phyloP scores from a whole-genome alignment of 2,888 invertebrate genomes.

The Mythimna vitellina region DNA sequence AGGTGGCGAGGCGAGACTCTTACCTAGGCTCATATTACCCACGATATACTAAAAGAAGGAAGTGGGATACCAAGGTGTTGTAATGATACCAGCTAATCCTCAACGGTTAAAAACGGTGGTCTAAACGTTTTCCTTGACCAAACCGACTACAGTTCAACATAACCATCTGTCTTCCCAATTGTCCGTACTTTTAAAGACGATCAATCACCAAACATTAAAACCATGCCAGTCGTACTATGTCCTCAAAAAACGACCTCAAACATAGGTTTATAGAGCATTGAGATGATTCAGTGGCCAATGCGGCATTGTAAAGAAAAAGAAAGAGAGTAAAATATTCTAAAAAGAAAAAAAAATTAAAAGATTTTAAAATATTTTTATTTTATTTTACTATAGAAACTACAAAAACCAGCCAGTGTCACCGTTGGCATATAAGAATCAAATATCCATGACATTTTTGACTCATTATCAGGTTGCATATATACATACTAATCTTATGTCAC shows the following conservation, averaged over 20 bases:
- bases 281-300: not conserved
- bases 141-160: not conserved
- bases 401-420: not conserved
- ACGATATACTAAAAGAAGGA: too few relatives aligned
- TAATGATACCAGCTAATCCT: too few relatives aligned
- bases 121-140: not conserved
- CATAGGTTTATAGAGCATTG: not conserved
- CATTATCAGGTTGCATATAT: too few relatives aligned
- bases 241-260: slow-evolving; percentile 19
- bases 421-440: not conserved
- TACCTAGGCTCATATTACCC: too few relatives aligned
- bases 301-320: too few relatives aligned
- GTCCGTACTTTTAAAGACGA: slow-evolving; percentile 6
- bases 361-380: too few relatives aligned
- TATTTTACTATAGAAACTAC: not conserved
- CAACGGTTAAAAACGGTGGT: not conserved
- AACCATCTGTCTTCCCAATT: not conserved
- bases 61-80: too few relatives aligned
- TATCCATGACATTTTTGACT: too few relatives aligned
- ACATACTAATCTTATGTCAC: too few relatives aligned
- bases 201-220: slow-evolving; percentile 40
- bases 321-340: too few relatives aligned
- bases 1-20: too few relatives aligned
- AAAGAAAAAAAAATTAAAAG: too few relatives aligned
- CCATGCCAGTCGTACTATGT: slow-evolving; percentile 10